Evolutionary conservation across 2,888 invertebrate species (phyloP), one percentile per base, ranked within the genome.

Genomic region (Stenchaetothrips biformis): DNA sequence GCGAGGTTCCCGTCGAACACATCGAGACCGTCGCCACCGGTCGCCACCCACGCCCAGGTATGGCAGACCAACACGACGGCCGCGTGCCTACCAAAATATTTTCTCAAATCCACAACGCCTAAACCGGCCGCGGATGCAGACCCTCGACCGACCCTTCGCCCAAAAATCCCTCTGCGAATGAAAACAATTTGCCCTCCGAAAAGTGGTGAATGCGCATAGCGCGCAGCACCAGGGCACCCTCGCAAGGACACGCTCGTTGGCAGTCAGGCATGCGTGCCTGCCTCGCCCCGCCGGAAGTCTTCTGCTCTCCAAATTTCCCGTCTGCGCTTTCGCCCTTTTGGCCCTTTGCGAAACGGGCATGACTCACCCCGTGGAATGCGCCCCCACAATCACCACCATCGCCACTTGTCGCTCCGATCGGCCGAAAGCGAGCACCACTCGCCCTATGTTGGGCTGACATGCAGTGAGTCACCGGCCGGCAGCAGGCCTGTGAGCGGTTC

Each of bases 241-340:
- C 13, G 53, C 53, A 13, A 37, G 67, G 67, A 25, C 67, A 74
- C 67, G 67, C 67, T 74, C 11, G 67, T 74, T 25, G 67, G 25
- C 25, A 25, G 67, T 21, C 67, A 74, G 67, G 67, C 67, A 74
- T 74, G 67, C 67, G 67, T 74, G 67, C 67, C 21, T 21, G 21
- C 21, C n/a, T 25, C 25, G 21, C 25, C 8, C 4, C 37, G 67
- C 67, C 67, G 67, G 67, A 74, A 25, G 25, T 37, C 37, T 37
- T 37, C 37, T 37, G 37, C 37, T 37, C 37, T 37, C 37, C 37
- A 37, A 37, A 37, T 37, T 37, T 37, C 37, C 37, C 37, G 37
- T 37, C 37, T 37, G 37, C 37, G 37, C 37, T 37, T 37, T 37
- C 37, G 37, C 37, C 37, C 37, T 37, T 4, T 1, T 37, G 37